phyloP scores from a whole-genome alignment of 2,888 invertebrate species.

The Andrena dorsata region DNA sequence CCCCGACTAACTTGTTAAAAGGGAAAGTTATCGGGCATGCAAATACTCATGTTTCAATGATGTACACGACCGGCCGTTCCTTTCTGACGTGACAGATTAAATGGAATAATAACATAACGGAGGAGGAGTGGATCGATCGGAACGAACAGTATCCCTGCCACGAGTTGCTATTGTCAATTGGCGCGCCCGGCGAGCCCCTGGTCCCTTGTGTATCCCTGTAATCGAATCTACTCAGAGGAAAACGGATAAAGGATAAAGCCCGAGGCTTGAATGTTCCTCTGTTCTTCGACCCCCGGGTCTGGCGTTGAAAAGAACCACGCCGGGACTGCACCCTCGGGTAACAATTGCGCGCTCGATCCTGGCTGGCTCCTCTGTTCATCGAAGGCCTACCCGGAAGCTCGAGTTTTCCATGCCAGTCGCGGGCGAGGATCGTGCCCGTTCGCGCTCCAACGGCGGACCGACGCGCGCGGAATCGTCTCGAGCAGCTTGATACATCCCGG shows the following conservation, averaged over 20 bases:
- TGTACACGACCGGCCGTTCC: too few species aligned
- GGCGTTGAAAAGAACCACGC: neutral
- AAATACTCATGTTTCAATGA: neutral
- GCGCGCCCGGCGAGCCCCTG: neutral
- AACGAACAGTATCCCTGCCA: neutral
- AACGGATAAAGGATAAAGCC: conserved; percentile 10
- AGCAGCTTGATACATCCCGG: neutral
- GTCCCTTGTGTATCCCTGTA: neutral
- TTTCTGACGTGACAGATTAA: neutral
- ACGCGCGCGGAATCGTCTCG: neutral
- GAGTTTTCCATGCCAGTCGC: conserved; percentile 19
- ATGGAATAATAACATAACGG: neutral
- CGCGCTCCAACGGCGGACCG: conserved; percentile 15
- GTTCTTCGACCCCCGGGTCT: neutral
- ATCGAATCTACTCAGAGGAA: conserved; percentile 17
- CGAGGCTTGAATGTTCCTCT: neutral
- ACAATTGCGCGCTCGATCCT: conserved; percentile 22
- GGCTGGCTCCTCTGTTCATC: conserved; percentile 11
- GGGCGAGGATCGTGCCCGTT: conserved; percentile 10
- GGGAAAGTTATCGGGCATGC: neutral
- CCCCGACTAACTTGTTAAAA: neutral
- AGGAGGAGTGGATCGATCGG: neutral
- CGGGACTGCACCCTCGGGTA: neutral
- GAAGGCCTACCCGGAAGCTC: conserved; percentile 1
- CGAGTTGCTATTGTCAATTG: neutral